Conservation (phyloP, 2,797 vertebrate species). For the Rhinophrynus dorsalis region DNA sequence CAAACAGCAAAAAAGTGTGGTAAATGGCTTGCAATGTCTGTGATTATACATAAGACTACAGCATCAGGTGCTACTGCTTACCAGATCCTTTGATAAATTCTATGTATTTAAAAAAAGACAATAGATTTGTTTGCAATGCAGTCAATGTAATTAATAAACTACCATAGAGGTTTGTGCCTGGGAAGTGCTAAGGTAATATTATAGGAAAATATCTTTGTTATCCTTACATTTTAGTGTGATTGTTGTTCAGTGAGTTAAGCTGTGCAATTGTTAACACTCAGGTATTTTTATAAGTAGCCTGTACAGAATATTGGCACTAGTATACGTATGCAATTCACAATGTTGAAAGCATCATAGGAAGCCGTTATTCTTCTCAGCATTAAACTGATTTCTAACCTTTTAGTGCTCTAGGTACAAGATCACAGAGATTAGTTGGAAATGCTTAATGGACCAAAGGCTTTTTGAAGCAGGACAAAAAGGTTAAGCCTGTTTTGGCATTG, state of each 20-base stretch:
- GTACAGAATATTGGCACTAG: constrained; percentile 1
- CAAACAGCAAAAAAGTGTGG: background rate
- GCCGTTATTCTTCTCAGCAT: constrained; percentile 22
- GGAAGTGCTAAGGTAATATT: constrained; percentile 21
- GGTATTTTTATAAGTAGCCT: constrained; percentile 14
- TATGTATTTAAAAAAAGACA: background rate
- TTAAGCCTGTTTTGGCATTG: constrained; percentile 53
- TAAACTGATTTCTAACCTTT: constrained; percentile 45
- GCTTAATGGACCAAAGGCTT: constrained; percentile 45
- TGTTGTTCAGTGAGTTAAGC: constrained; percentile 4
- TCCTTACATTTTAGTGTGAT: constrained; percentile 3
- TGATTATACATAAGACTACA: background rate
- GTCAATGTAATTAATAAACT: constrained; percentile 7
- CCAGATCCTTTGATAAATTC: constrained; percentile 9
- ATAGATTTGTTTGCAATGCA: constrained; percentile 6
- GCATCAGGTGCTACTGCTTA: background rate
- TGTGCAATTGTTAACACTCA: background rate
- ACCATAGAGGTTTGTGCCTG: constrained; percentile 10
- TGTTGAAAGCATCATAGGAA: constrained; percentile 25
- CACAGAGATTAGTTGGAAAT: constrained; percentile 43
- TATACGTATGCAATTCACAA: background rate
- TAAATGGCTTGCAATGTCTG: background rate
- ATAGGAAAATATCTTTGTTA: constrained; percentile 16
- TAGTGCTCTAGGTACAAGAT: constrained; percentile 38
- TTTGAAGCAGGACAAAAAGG: constrained; percentile 48